Conservation (phyloP, 2,797 vertebrate genomes). For the Microhierax caerulescens region DNA sequence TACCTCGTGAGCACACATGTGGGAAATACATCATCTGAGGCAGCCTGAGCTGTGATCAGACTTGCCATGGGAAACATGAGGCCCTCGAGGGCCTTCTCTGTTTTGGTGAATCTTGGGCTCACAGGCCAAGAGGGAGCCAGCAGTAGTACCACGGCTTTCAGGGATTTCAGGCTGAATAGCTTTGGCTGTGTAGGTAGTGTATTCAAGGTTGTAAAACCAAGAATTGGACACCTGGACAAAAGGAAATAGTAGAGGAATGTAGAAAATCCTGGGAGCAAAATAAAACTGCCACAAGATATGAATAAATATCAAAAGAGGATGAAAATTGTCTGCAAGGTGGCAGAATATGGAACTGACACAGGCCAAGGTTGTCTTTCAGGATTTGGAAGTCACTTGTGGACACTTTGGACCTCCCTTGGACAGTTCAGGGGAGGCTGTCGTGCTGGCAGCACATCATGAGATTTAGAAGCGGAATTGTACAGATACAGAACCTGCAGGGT, state of each 20-base stretch:
- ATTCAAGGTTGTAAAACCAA: not conserved
- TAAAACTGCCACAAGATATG: not conserved
- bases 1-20: not conserved
- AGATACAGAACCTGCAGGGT: not conserved
- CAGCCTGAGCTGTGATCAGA: not conserved
- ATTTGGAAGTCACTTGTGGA: not conserved
- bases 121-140: not conserved
- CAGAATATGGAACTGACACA: not conserved
- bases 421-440: not conserved
- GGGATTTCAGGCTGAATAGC: not conserved
- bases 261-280: not conserved
- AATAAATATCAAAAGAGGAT: not conserved
- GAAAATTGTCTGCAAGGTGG: not conserved
- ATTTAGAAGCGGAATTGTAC: not conserved
- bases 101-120: not conserved
- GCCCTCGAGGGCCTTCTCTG: not conserved
- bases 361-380: fast-evolving
- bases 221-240: not conserved
- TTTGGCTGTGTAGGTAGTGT: not conserved
- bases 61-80: not conserved
- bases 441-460: not conserved
- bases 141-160: not conserved
- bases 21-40: not conserved
- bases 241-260: not conserved
- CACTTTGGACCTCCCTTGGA: not conserved